Evolutionary conservation across 1,140 invertebrate species (phyloP), one percentile per base, ranked within the genome.

Genomic region (Drosophila nebulosa): DNA sequence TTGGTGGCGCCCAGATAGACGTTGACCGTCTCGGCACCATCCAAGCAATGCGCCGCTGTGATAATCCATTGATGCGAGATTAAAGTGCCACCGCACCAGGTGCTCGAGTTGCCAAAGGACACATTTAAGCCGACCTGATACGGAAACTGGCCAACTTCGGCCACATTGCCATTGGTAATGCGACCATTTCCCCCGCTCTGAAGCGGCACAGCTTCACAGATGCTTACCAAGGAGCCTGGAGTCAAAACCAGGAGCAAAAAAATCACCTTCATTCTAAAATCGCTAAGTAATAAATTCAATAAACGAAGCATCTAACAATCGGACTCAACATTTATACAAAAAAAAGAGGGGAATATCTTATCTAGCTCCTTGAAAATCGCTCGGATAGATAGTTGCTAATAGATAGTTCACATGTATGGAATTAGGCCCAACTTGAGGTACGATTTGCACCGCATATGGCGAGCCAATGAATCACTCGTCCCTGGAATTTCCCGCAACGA

Each of bases 121-220:
- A 78, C 5, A 21, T 92, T 90, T 26, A 88, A 39, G 16, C 83
- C 83, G 1, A 64, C 80, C 52, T 81, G 83, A 30, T 88, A 88
- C 6, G 81, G 74, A 24, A 86, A 80, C 57, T 88, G 80, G 1
- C 71, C 74, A 7, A 32, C 58, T 9, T 51, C 53, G 12, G 83
- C 83, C 14, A 60, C 16, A 2, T 81, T 53, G 0, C 83, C 83
- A 12, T 88, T 88, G 18, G 76, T 89, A 1, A 89, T 89, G 4
- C 66, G 78, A 6, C 36, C 22, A 3, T 74, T 63, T 0, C 67
- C 6, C 5, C 66, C 21, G 6, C 3, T 16, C 1, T 36, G 1
- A 1, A 61, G n/a, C 3, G 46, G 24, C 10, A 22, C 32, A 10
- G 42, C 69, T 9, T 27, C 3, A 10, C 30, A 27, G 18, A 21